Conservation (phyloP, 2,888 invertebrate species). For the Osmoderma eremita region DNA sequence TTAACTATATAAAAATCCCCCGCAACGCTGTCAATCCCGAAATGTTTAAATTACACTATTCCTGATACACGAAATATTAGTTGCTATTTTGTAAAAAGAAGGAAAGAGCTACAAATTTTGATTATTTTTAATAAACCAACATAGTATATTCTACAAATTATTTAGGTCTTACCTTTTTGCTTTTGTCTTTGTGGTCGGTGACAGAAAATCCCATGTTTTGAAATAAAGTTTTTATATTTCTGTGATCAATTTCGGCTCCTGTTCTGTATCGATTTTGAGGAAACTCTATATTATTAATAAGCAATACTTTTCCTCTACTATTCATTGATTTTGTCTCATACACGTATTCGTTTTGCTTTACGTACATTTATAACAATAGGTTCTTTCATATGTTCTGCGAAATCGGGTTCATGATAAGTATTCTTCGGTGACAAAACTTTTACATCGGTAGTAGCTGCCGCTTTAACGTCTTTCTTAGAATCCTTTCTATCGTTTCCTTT, state of each 20-base stretch:
- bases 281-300: constrained; percentile 61
- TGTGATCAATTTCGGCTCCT: constrained; percentile 72
- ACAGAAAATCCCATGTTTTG: constrained; percentile 69
- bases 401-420: neutral
- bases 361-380: constrained; percentile 26
- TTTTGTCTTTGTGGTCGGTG: constrained; percentile 63
- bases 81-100: no score
- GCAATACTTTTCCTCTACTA: constrained; percentile 55
- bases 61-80: no score
- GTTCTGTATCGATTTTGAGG: constrained; percentile 57
- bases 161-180: constrained; percentile 59
- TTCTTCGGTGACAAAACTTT: neutral
- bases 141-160: no score
- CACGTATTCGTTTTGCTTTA: constrained; percentile 42
- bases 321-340: constrained; percentile 54
- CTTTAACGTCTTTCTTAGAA: neutral
- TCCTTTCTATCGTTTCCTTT: neutral
- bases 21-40: no score
- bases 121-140: no score
- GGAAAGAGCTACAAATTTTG: no score
- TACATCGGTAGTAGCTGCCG: neutral
- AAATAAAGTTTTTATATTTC: constrained; percentile 70
- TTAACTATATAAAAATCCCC: no score
- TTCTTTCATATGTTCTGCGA: neutral
- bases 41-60: no score